Evolutionary conservation across 2,113 vertebrate species (phyloP).

Genomic region (Anolis sagrei): DNA sequence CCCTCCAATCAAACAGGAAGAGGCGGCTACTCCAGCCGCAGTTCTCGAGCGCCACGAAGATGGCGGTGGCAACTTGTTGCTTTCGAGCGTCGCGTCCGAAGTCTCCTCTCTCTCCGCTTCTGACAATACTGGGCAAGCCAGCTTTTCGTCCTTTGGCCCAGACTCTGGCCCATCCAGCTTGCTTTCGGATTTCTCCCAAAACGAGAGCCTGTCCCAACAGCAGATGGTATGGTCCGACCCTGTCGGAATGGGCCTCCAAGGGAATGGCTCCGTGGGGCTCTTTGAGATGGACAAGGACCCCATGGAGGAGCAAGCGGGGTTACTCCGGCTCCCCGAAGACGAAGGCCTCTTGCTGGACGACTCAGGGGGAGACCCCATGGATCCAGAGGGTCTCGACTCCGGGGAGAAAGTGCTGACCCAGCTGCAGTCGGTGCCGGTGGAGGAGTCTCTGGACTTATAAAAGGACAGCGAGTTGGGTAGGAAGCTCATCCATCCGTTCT

Average conservation of each 20-base stretch:
- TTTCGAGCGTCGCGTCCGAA: background rate
- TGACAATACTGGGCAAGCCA: background rate
- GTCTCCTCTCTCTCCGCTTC: background rate
- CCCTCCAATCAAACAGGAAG: constrained; percentile 81
- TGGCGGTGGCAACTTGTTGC: background rate
- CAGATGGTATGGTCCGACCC: constrained; percentile 18
- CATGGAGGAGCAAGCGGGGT: constrained; percentile 65
- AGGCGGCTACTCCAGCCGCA: constrained; percentile 20
- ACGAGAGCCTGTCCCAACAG: constrained; percentile 43
- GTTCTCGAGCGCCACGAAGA: background rate
- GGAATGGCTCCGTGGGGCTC: constrained; percentile 59
- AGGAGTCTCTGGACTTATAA: constrained; percentile 79
- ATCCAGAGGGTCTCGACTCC: constrained; percentile 75
- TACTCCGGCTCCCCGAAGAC: constrained; percentile 81
- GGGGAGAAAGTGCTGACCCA: constrained; percentile 84
- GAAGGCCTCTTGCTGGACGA: constrained; percentile 81
- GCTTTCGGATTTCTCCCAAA: constrained; percentile 69
- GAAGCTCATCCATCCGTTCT: too few species aligned
- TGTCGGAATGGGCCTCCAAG: constrained; percentile 41
- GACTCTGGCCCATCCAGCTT: constrained; percentile 46
- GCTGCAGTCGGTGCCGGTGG: constrained; percentile 89
- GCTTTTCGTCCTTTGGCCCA: constrained; percentile 55
- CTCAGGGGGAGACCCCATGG: constrained; percentile 72
- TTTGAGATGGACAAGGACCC: constrained; percentile 80
- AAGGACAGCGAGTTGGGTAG: background rate